These are phyloP conservation scores for Ctenosaura bakeri DNA, from an alignment of 2,797 vertebrate species.

Conservation along the genomic window DNA sequence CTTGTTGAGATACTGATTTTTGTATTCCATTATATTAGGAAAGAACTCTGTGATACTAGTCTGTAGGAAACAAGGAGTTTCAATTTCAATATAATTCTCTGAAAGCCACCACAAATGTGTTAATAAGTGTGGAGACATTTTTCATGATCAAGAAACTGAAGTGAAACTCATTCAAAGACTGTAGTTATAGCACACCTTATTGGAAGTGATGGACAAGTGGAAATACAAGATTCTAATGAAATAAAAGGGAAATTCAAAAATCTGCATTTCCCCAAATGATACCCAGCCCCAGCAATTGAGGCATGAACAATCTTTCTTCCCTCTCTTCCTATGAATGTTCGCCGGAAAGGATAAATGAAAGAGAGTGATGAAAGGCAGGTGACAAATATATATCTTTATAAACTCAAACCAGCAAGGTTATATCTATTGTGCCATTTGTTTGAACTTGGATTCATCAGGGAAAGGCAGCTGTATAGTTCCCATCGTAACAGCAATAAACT, in stretches of 20 bases:
- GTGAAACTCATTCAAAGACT: not conserved
- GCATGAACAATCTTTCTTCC: not conserved
- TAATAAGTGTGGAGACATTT: not conserved
- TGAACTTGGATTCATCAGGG: constrained; percentile 23
- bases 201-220: not conserved
- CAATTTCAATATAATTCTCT: not conserved
- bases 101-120: not conserved
- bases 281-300: not conserved
- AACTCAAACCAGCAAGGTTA: not conserved
- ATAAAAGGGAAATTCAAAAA: not conserved
- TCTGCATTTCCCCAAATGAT: not conserved
- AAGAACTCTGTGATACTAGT: not conserved
- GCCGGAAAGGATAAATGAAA: not conserved
- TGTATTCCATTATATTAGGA: not conserved
- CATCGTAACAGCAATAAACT: constrained; percentile 17
- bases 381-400: not conserved
- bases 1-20: not conserved
- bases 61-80: not conserved
- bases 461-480: constrained; percentile 23
- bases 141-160: not conserved
- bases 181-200: not conserved
- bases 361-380: not conserved
- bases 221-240: not conserved
- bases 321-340: not conserved
- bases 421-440: not conserved